Conservation (phyloP, 2,113 vertebrate species). For the Phyllostomus hastatus region DNA sequence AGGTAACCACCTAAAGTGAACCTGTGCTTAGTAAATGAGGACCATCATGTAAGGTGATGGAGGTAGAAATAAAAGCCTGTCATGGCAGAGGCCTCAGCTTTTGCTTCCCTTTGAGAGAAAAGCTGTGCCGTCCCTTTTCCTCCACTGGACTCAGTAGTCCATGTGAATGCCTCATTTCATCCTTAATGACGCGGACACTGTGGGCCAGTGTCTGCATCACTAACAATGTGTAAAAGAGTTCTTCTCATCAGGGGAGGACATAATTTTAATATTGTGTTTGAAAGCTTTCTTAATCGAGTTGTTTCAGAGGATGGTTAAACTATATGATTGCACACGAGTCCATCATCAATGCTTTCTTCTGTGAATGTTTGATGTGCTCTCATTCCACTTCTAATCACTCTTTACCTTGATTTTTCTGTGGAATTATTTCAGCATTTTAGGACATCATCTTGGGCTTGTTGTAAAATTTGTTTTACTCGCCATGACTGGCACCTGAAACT, state of each 20-base stretch:
- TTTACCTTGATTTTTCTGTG: constrained; percentile 56
- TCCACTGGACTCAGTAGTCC: too few relatives aligned
- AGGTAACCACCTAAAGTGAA: too few relatives aligned
- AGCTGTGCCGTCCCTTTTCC: too few relatives aligned
- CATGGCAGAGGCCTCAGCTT: too few relatives aligned
- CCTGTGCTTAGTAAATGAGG: too few relatives aligned
- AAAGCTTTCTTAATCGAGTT: background rate
- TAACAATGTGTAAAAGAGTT: too few relatives aligned
- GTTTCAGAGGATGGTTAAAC: constrained; percentile 45
- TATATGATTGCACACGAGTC: constrained; percentile 22
- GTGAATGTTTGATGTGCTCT: constrained; percentile 27
- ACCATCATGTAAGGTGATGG: too few relatives aligned
- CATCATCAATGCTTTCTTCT: constrained; percentile 45
- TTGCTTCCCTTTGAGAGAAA: too few relatives aligned
- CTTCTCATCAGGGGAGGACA: background rate
- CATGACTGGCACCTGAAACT: constrained; percentile 66
- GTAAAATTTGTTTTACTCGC: constrained; percentile 67
- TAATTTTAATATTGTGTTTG: constrained; percentile 46
- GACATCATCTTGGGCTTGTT: constrained; percentile 46
- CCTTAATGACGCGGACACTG: too few relatives aligned
- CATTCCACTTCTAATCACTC: constrained; percentile 29
- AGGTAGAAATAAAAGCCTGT: too few relatives aligned
- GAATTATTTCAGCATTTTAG: constrained; percentile 63
- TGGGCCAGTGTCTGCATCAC: too few relatives aligned
- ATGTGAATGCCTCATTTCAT: too few relatives aligned